A percentile compares a stretch with the other conserved stretches of the same genome.
Conservation (phyloP, 2,113 vertebrate species). For the Thermophis baileyi region DNA sequence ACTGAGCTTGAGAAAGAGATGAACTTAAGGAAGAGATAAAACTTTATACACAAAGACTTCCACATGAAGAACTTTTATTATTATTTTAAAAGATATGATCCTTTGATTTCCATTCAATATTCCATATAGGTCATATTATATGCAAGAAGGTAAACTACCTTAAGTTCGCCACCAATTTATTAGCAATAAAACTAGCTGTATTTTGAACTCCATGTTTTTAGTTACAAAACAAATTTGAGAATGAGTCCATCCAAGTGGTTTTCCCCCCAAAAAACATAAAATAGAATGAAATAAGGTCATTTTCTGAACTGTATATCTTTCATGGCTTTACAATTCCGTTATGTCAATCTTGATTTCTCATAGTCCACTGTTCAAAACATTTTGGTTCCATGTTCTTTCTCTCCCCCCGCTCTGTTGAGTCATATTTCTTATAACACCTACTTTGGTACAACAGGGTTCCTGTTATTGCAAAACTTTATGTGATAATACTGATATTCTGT, state of each 20-base stretch:
- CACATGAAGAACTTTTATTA: not conserved
- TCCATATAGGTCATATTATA: not conserved
- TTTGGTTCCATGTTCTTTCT: not conserved
- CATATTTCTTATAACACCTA: not conserved
- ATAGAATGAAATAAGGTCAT: not conserved
- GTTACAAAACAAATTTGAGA: not conserved
- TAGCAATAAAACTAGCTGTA: not conserved
- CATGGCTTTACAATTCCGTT: not conserved
- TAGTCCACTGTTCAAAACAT: not conserved
- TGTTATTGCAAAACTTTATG: not conserved
- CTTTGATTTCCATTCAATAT: not conserved
- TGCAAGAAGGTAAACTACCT: not conserved
- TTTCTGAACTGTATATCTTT: not conserved
- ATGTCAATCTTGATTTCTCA: not conserved
- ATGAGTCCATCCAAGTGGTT: not conserved
- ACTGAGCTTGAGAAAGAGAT: not conserved
- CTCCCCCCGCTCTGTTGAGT: not conserved
- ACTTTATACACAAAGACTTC: not conserved
- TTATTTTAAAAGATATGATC: not conserved
- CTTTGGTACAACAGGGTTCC: not conserved
- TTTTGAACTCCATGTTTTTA: not conserved
- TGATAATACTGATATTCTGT: not conserved
- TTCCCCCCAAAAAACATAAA: not conserved
- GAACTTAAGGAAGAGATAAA: not conserved
- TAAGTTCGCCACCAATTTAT: not conserved